phyloP scores from a whole-genome alignment of 1,140 invertebrate species.

The Lepidurus packardi region DNA sequence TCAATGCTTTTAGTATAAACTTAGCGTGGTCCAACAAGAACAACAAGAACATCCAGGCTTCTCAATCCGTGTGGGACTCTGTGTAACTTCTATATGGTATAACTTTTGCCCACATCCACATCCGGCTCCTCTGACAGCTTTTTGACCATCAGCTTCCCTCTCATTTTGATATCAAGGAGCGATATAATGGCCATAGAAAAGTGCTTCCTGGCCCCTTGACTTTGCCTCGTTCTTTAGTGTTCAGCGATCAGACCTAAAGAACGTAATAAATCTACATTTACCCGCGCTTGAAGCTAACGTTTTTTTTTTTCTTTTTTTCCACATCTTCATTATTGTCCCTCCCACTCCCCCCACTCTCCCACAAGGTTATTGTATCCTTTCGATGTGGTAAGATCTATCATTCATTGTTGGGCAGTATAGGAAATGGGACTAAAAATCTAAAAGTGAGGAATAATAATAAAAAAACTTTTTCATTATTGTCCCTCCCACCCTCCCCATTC shows the following conservation, averaged over 20 bases:
- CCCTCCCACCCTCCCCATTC: not conserved
- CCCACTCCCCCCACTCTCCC: not conserved
- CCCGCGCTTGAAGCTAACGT: not conserved
- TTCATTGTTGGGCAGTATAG: not conserved
- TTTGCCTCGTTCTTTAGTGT: not conserved
- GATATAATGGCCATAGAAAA: slow-evolving; percentile 19
- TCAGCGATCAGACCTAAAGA: not conserved
- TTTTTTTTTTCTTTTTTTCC: not conserved
- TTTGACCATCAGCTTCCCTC: slow-evolving; percentile 19
- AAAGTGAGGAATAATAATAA: not conserved
- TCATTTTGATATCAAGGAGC: slow-evolving; percentile 2
- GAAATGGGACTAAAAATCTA: not conserved
- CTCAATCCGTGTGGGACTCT: not conserved
- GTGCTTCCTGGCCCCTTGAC: not conserved
- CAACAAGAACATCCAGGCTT: not conserved
- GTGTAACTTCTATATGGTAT: not conserved
- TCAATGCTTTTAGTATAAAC: not conserved
- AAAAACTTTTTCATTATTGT: no score
- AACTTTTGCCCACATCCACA: not conserved
- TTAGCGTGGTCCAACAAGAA: not conserved
- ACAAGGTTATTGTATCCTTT: no score
- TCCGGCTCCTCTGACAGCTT: slow-evolving; percentile 13
- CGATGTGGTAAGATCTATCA: not conserved
- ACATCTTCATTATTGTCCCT: not conserved
- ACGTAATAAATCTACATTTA: slow-evolving; percentile 3